Conservation (phyloP, 2,888 invertebrate genomes). For the Rutpela maculata region DNA sequence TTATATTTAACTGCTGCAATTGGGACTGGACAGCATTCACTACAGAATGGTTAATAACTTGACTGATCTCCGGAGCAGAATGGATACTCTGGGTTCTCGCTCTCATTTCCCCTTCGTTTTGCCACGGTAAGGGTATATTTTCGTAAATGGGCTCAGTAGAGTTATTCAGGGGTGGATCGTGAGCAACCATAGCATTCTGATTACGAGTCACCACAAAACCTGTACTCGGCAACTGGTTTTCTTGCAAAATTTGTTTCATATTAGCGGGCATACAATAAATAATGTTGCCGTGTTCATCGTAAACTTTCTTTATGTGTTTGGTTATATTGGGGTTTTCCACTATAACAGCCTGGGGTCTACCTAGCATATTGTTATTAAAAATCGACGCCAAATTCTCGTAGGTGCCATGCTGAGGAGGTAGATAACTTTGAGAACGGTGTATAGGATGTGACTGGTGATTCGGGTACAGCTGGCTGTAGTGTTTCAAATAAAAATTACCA, state of each 20-base stretch:
- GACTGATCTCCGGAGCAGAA: slow-evolving; percentile 80
- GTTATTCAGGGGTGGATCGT: slow-evolving; percentile 69
- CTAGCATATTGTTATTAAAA: slow-evolving; percentile 72
- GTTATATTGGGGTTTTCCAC: slow-evolving; percentile 78
- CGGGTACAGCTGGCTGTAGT: slow-evolving; percentile 65
- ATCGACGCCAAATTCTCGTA: slow-evolving; percentile 79
- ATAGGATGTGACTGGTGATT: slow-evolving; percentile 67
- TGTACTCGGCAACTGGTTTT: slow-evolving; percentile 71
- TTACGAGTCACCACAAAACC: slow-evolving; percentile 76
- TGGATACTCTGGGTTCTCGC: slow-evolving; percentile 82
- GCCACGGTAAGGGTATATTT: slow-evolving; percentile 85
- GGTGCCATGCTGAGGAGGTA: slow-evolving; percentile 78
- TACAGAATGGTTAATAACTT: slow-evolving; percentile 68
- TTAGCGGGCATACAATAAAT: slow-evolving; percentile 80
- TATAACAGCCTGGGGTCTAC: slow-evolving; percentile 73
- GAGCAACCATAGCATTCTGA: slow-evolving; percentile 70
- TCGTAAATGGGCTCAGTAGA: slow-evolving; percentile 87
- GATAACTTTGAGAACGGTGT: slow-evolving; percentile 71
- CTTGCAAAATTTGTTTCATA: slow-evolving; percentile 72
- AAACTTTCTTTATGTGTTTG: slow-evolving; percentile 78
- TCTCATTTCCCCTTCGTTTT: slow-evolving; percentile 70
- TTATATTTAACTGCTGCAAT: slow-evolving; percentile 62
- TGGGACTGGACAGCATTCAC: slow-evolving; percentile 66
- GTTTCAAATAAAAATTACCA: slow-evolving; percentile 78
- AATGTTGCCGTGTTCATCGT: slow-evolving; percentile 79